Percentiles rank a stretch among this genome's conserved stretches.
Evolutionary conservation across 2,888 invertebrate species (phyloP).

Genomic region (Teleiodes luculella): DNA sequence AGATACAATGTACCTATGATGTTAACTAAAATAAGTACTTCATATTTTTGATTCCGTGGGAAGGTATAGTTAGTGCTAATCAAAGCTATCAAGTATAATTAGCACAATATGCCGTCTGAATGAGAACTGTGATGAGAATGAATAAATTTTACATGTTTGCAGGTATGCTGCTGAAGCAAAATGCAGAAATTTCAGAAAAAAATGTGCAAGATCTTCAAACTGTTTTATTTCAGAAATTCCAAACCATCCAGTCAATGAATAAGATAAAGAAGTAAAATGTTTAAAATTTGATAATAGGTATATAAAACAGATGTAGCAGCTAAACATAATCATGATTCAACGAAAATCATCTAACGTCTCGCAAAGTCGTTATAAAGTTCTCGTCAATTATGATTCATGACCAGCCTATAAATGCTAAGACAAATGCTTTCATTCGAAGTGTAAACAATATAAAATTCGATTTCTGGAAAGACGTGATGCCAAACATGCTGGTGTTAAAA

Average conservation of each 20-base stretch:
- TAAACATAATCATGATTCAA: slow-evolving; percentile 13
- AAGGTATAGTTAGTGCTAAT: too few relatives aligned
- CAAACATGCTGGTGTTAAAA: background rate
- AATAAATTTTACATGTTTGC: too few relatives aligned
- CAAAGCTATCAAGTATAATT: too few relatives aligned
- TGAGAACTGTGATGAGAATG: too few relatives aligned
- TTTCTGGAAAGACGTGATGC: background rate
- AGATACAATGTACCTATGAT: background rate
- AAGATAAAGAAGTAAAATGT: too few relatives aligned
- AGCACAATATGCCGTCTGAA: too few relatives aligned
- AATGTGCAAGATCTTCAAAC: too few relatives aligned
- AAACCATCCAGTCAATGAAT: too few relatives aligned
- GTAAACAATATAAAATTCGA: slow-evolving; percentile 4
- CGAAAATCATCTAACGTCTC: slow-evolving; percentile 6
- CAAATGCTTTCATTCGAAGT: background rate
- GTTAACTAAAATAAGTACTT: background rate
- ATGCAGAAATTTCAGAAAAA: too few relatives aligned
- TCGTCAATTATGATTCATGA: slow-evolving; percentile 1
- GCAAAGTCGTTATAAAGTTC: slow-evolving; percentile 19
- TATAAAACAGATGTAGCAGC: background rate
- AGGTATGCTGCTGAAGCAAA: too few relatives aligned
- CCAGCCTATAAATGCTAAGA: background rate
- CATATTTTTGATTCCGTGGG: background rate
- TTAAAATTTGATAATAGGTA: background rate
- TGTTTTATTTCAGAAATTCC: too few relatives aligned